Percentiles rank a stretch among this genome's conserved stretches.
Conservation (phyloP, 2,113 vertebrate species). For the Etia nguti region DNA sequence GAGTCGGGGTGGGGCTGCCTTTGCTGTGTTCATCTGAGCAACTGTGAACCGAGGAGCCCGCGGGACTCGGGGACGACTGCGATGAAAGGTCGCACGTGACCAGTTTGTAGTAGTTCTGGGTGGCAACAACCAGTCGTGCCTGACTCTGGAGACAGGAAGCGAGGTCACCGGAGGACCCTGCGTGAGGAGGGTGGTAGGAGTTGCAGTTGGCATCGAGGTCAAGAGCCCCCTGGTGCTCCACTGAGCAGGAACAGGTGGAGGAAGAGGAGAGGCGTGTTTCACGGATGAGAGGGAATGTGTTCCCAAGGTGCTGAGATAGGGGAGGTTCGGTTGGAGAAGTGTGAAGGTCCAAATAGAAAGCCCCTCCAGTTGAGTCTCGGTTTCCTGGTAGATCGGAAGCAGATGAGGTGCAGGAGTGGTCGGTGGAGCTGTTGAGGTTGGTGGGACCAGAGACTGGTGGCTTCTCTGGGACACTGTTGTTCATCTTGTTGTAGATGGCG, state of each 20-base stretch:
- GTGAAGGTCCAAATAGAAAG: conserved; percentile 95
- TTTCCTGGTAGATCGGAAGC: conserved; percentile 67
- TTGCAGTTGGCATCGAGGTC: conserved; percentile 96
- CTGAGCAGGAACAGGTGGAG: conserved; percentile 76
- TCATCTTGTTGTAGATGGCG: conserved; percentile 90
- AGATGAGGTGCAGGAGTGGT: conserved; percentile 80
- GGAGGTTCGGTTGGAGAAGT: conserved; percentile 85
- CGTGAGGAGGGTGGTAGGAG: conserved; percentile 75
- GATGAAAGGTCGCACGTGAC: conserved; percentile 96
- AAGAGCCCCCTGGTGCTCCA: conserved; percentile 64
- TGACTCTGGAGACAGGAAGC: conserved; percentile 91
- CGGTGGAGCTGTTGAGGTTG: conserved; percentile 84
- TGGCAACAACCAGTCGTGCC: conserved; percentile 90
- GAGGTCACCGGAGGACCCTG: conserved; percentile 72
- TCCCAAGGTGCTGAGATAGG: conserved; percentile 26
- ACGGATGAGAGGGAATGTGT: conserved; percentile 70
- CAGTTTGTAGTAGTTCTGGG: conserved; percentile 98
- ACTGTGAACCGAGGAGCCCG: conserved; percentile 88
- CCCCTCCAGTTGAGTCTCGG: conserved; percentile 24
- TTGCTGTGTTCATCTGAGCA: conserved; percentile 90
- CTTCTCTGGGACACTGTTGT: conserved; percentile 73
- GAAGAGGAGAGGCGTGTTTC: conserved; percentile 72
- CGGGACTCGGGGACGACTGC: conserved; percentile 92
- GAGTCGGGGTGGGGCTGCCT: conserved; percentile 78
- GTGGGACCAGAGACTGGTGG: conserved; percentile 41